A percentile compares a stretch with the other conserved stretches of the same genome.
Evolutionary conservation across 2,113 vertebrate species (phyloP).

Genomic region (Phoxinus phoxinus): DNA sequence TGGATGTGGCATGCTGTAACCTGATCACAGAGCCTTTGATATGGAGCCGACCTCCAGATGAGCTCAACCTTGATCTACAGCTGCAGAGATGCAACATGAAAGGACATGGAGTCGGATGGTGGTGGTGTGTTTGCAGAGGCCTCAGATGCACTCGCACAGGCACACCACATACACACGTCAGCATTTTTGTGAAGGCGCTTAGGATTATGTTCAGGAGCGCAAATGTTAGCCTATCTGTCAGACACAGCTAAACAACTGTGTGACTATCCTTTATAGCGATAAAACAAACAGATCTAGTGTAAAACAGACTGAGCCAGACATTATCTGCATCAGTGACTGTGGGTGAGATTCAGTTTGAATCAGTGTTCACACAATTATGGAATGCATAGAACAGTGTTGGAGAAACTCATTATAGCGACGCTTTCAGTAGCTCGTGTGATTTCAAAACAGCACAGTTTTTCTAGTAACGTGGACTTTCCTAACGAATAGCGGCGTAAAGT

Average conservation of each 20-base stretch:
- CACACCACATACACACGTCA: background rate
- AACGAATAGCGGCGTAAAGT: background rate
- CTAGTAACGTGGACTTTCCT: background rate
- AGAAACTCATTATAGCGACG: background rate
- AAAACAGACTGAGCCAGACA: background rate
- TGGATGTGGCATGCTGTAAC: slow-evolving; percentile 46
- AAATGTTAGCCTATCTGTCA: background rate
- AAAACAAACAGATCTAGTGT: background rate
- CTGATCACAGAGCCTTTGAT: slow-evolving; percentile 59
- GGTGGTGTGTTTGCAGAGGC: slow-evolving; percentile 26
- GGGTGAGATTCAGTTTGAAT: background rate
- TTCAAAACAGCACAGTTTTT: background rate
- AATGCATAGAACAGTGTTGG: background rate
- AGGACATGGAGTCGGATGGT: slow-evolving; percentile 44
- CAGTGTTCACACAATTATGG: background rate
- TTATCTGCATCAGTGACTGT: background rate
- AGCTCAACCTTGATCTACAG: slow-evolving; percentile 54
- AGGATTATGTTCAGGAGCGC: background rate
- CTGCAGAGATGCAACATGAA: slow-evolving; percentile 56
- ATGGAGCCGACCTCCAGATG: slow-evolving; percentile 53
- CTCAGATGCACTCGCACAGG: slow-evolving; percentile 15
- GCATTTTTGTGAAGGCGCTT: background rate
- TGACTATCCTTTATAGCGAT: background rate
- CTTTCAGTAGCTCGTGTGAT: background rate
- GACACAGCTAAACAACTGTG: background rate